Evolutionary conservation across 2,797 vertebrate species (phyloP), one percentile per base, ranked within the genome.

Genomic region (Otolemur crassicaudatus): DNA sequence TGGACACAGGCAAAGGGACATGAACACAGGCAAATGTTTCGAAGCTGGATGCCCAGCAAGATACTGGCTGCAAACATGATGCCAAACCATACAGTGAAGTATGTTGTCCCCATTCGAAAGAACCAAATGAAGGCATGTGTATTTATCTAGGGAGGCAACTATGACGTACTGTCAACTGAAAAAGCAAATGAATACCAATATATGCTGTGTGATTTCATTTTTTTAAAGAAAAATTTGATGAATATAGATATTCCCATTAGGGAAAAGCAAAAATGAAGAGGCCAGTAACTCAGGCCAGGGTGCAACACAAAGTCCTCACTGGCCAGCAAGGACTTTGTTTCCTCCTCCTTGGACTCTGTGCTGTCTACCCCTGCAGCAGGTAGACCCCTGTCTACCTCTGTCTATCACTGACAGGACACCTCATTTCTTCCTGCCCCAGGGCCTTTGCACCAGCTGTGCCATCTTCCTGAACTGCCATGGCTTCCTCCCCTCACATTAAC

Each of bases 321-420:
- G 29, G 25, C 40, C 22, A 7, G 0, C 1, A 8, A 61, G n/a
- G 23, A 7, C n/a, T 20, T 43, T 29, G 37, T 25, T 7, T 6
- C 34, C 27, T 31, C 37, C 31, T 77, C 16, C 19, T 53, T 17
- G 65, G 65, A 49, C 20, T 49, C 25, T 31, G 19, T 20, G 14
- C 6, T 85, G 63, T 79, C 65, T 23, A 20, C 20, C 1, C 37
- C 2, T 2, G 58, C 7, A 46, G 82, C 14, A 53, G 40, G 40
- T 43, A 43, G 40, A 43, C 40, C 40, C 40, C 40, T 1, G 40
- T 43, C 40, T 43, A 43, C 40, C 40, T 43, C 40, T 43, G 40
- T 43, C 40, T 43, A 7, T 11, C 22, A 29, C 4, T 14, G 34
- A 49, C 1, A 34, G 19, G 22, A 65, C 46, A 58, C 27, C 73